Percentiles rank a stretch among this genome's conserved stretches.
Evolutionary conservation across 2,888 invertebrate genomes (phyloP).

Genomic region (Drosophila engyochracea): DNA sequence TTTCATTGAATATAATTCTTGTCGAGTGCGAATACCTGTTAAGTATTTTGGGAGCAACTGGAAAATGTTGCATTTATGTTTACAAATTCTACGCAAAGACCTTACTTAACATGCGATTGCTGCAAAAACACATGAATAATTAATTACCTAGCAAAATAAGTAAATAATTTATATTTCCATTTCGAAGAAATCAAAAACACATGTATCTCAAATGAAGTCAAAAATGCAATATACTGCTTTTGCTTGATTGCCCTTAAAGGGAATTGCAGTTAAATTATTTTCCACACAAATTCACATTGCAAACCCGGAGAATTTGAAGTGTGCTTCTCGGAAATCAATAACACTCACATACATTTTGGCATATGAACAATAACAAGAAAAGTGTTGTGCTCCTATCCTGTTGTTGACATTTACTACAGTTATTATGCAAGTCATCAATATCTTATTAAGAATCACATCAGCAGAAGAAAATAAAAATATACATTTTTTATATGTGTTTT

Average conservation of each 20-base stretch:
- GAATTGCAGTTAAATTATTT: conserved; percentile 21
- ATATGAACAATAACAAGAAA: background rate
- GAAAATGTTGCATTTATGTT: background rate
- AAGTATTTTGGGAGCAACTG: background rate
- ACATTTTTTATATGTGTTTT: background rate
- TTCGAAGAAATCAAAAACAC: background rate
- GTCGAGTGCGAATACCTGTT: background rate
- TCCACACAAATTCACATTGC: conserved; percentile 3
- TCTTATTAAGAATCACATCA: conserved; percentile 35
- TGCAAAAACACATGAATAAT: conserved; percentile 4
- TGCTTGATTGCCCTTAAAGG: conserved; percentile 13
- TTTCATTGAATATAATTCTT: background rate
- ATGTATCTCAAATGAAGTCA: conserved; percentile 8
- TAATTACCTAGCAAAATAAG: background rate
- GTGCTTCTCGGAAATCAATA: conserved; percentile 36
- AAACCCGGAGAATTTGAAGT: conserved; percentile 7
- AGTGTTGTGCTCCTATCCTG: conserved; percentile 2
- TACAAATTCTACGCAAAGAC: background rate
- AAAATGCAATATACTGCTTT: conserved; percentile 15
- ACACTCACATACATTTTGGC: conserved; percentile 9
- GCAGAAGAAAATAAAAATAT: conserved; percentile 11
- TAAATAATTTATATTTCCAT: conserved; percentile 19
- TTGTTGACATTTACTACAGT: conserved; percentile 4
- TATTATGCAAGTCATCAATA: conserved; percentile 43
- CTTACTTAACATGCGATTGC: background rate